Evolutionary conservation across 2,113 vertebrate genomes (phyloP), one percentile per base, ranked within the genome.

Genomic region (Engystomops pustulosus): DNA sequence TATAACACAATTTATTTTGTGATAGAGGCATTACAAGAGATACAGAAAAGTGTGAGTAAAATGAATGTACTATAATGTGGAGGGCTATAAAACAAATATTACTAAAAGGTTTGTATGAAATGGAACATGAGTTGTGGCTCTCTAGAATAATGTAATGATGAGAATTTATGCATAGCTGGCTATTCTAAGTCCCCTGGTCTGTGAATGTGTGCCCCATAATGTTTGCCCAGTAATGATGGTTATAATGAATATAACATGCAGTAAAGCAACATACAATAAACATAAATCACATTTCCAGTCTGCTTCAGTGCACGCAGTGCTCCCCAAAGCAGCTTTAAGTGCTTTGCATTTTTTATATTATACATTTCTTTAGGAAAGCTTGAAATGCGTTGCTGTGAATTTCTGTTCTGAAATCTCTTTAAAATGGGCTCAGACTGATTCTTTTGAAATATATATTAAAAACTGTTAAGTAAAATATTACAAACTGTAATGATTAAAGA

Each of bases 281-380:
- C 32, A 49, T 3, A 49, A 84, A 68, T 76, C 74, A 38, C 2
- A 84, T 34, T n/a, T 68, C 41, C 25, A 51, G 30, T 68, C 38
- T 55, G n/a, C 25, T 76, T 38, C 41, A 77, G 44, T 41, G 45
- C 32, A 65, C 30, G 68, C 34, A 27, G 14, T 53, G 45, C 60
- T 67, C 60, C 60, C 60, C 32, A 65, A 77, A 77, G 72, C 82
- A 84, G 34, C 41, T 77, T 67, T 84, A 67, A 76, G 12, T 41
- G 44, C 44, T 75, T 83, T 65, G 27, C 18, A 65, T 36, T 67
- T 45, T 75, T 74, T 76, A 17, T 27, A 67, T 78, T 25, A 23
- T 65, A 15, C 20, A 80, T 45, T 60, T 38, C 20, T 58, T 30
- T 36, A 36, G 47, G 8, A 76, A 51, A 51, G 20, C 18, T 70